Evolutionary conservation across 2,113 vertebrate genomes (phyloP).

Genomic region (Rhagologus leucostigma): DNA sequence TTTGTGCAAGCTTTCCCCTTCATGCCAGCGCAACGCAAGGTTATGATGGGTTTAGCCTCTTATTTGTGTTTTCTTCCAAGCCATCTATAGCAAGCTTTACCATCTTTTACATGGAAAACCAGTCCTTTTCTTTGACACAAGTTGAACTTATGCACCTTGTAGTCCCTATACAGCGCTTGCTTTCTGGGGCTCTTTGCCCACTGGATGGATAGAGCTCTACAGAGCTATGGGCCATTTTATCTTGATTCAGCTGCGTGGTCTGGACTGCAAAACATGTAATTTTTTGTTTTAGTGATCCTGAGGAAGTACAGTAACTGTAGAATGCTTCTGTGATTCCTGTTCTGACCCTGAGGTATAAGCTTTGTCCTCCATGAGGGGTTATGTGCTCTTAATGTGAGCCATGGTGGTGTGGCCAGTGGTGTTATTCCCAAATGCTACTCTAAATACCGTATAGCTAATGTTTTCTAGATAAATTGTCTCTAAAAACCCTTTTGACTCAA

Average conservation of each 20-base stretch:
- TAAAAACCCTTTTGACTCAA: neutral
- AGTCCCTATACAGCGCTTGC: fast-evolving
- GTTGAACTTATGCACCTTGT: neutral
- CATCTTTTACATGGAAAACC: fast-evolving
- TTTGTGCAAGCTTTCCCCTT: neutral
- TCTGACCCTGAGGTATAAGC: neutral
- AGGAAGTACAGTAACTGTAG: neutral
- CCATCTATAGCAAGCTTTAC: neutral
- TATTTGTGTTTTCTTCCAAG: neutral
- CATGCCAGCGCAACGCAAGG: fast-evolving
- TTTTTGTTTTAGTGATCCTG: neutral
- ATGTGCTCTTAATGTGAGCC: neutral
- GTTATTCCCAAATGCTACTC: neutral
- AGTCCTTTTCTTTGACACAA: neutral
- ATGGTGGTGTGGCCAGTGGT: neutral
- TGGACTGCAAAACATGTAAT: neutral
- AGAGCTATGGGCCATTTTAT: neutral
- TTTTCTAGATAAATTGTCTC: neutral
- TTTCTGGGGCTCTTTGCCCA: neutral
- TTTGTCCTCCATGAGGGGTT: neutral
- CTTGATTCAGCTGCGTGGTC: neutral
- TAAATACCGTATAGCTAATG: neutral
- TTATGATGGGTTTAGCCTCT: neutral
- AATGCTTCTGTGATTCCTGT: neutral
- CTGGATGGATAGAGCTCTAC: neutral